These are phyloP conservation scores for Ophiothrix spiculata DNA, from an alignment of 35 echinoderm and acorn worm genomes.

Conservation along the genomic window DNA sequence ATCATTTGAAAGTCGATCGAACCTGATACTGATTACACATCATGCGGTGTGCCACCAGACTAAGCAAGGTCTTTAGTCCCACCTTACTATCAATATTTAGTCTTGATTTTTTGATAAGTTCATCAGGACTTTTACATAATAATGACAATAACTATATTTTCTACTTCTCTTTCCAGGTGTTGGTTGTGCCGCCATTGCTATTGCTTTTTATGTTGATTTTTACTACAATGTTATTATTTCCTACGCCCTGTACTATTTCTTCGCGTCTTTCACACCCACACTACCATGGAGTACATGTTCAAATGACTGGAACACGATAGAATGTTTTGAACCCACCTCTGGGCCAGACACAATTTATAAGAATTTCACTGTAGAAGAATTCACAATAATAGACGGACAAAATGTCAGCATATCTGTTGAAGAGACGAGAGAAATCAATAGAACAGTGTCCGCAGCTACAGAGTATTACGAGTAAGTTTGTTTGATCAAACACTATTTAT, in stretches of 20 bases:
- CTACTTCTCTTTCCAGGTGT: constrained; percentile 54
- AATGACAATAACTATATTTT: neutral
- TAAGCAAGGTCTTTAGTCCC: too few relatives aligned
- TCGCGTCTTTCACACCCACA: constrained; percentile 73
- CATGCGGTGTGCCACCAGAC: too few relatives aligned
- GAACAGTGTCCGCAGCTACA: constrained; percentile 62
- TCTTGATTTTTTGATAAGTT: too few relatives aligned
- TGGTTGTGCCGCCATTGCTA: constrained; percentile 77
- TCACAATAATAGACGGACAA: constrained; percentile 10
- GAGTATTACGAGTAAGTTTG: constrained; percentile 96
- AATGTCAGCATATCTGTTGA: neutral
- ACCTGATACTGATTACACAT: too few relatives aligned
- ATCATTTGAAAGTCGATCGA: too few relatives aligned
- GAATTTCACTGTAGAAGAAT: neutral
- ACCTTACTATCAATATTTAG: too few relatives aligned
- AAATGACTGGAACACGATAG: constrained; percentile 66
- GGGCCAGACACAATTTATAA: constrained; percentile 40
- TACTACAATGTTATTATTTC: constrained; percentile 99
- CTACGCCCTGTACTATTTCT: constrained; percentile 84
- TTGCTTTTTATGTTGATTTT: constrained; percentile 95
- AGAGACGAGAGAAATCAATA: constrained; percentile 43
- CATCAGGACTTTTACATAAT: too few relatives aligned
- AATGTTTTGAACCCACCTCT: constrained; percentile 54
- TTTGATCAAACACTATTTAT: too few relatives aligned
- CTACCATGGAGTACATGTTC: constrained; percentile 80